A percentile compares a stretch with the other conserved stretches of the same genome.
phyloP scores from a whole-genome alignment of 2,797 vertebrate genomes.

The Anguilla pacifica region DNA sequence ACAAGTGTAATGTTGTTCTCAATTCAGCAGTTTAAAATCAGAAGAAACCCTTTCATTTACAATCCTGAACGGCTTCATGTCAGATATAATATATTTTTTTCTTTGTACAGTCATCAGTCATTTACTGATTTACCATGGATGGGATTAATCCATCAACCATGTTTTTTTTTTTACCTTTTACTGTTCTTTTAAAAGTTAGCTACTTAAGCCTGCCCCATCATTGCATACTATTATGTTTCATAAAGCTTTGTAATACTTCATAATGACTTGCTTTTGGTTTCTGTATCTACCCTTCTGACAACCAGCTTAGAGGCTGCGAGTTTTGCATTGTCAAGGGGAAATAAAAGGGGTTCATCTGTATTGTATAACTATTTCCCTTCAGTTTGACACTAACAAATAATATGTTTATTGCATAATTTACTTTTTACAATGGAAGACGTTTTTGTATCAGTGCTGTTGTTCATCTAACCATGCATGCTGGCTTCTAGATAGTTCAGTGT shows the following conservation, averaged over 20 bases:
- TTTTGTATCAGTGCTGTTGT: too few species aligned
- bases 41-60: neutral
- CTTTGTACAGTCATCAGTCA: neutral
- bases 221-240: neutral
- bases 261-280: neutral
- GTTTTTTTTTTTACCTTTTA: neutral
- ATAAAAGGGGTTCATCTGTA: neutral
- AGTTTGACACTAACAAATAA: neutral
- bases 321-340: neutral
- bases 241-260: neutral
- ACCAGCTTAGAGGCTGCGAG: neutral
- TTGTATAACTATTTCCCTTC: neutral
- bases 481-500: neutral
- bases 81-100: neutral
- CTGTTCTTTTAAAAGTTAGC: neutral
- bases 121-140: neutral
- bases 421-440: too few species aligned
- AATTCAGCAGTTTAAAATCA: neutral
- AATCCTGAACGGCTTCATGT: neutral
- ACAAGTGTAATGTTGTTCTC: neutral
- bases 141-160: neutral
- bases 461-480: neutral
- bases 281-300: neutral
- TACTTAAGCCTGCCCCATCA: neutral
- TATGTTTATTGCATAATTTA: too few species aligned